Conservation (phyloP, 2,797 vertebrate genomes). For the Melanotaenia nigrans region DNA sequence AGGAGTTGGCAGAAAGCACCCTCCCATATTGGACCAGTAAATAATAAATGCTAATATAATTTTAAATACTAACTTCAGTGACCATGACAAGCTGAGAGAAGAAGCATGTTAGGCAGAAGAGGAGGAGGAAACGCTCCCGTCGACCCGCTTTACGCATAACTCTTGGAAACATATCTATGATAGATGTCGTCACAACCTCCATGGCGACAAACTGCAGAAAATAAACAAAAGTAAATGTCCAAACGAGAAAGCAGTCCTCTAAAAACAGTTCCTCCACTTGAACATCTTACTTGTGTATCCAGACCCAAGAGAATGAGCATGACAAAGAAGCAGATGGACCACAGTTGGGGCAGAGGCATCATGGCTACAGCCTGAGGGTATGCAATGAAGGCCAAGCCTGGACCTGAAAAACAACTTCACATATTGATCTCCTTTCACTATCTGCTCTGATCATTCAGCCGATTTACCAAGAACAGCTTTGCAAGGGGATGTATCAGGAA, state of each 20-base stretch:
- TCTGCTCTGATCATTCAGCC: neutral
- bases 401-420: slow-evolving; percentile 80
- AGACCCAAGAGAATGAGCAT: slow-evolving; percentile 92
- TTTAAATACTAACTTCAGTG: slow-evolving; percentile 73
- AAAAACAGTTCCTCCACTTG: neutral
- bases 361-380: slow-evolving; percentile 91
- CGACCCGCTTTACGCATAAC: slow-evolving; percentile 69
- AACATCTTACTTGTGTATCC: slow-evolving; percentile 88
- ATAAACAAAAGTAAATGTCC: neutral
- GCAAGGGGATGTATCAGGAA: neutral
- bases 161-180: slow-evolving; percentile 77
- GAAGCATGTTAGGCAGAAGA: slow-evolving; percentile 79
- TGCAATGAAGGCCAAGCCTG: slow-evolving; percentile 92
- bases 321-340: slow-evolving; percentile 92
- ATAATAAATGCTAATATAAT: neutral
- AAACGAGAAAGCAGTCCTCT: neutral
- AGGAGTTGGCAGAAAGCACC: neutral
- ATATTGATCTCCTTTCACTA: neutral
- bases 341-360: slow-evolving; percentile 92
- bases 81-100: slow-evolving; percentile 75
- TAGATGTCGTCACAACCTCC: slow-evolving; percentile 79
- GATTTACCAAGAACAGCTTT: neutral
- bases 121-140: slow-evolving; percentile 73
- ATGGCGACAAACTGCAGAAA: slow-evolving; percentile 77
- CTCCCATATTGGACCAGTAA: neutral